Percentiles rank a stretch among this genome's conserved stretches.
Evolutionary conservation across 1,140 invertebrate genomes (phyloP).

Genomic region (Apolygus lucorum): DNA sequence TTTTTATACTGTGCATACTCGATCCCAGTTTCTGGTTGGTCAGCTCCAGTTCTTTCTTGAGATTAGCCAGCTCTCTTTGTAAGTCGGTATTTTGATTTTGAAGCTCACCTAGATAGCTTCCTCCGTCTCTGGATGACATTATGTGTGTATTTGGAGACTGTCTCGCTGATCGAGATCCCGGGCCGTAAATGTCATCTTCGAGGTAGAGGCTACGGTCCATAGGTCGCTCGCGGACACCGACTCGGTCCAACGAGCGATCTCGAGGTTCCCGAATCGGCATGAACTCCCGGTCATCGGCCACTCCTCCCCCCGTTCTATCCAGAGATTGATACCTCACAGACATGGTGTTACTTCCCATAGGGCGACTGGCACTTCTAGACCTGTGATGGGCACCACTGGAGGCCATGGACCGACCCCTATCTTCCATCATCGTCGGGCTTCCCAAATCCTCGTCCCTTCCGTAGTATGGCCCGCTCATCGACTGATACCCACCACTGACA

Average conservation of each 20-base stretch:
- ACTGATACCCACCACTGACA: slow-evolving; percentile 39
- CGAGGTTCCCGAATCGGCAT: slow-evolving; percentile 66
- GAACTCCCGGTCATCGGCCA: slow-evolving; percentile 62
- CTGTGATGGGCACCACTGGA: slow-evolving; percentile 45
- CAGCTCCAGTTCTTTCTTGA: slow-evolving; percentile 92
- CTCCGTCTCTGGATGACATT: slow-evolving; percentile 37
- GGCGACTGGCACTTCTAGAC: slow-evolving; percentile 51
- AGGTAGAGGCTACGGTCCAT: slow-evolving; percentile 55
- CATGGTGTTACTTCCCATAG: slow-evolving; percentile 46
- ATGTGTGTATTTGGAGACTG: slow-evolving; percentile 59
- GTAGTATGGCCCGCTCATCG: slow-evolving; percentile 48
- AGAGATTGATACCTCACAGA: slow-evolving; percentile 63
- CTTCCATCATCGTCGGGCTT: slow-evolving; percentile 49
- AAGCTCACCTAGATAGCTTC: slow-evolving; percentile 77
- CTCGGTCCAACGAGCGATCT: slow-evolving; percentile 51
- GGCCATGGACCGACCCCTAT: slow-evolving; percentile 47
- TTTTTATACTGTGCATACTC: slow-evolving; percentile 99
- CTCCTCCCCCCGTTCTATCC: slow-evolving; percentile 54
- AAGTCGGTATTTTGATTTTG: slow-evolving; percentile 92
- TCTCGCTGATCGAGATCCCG: slow-evolving; percentile 54
- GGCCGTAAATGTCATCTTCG: slow-evolving; percentile 64
- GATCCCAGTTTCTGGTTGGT: slow-evolving; percentile 97
- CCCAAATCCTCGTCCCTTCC: slow-evolving; percentile 62
- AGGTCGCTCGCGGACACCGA: slow-evolving; percentile 46
- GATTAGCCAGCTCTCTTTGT: slow-evolving; percentile 88